Conservation (phyloP, 2,888 invertebrate species). For the Chymomyza caudatula region DNA sequence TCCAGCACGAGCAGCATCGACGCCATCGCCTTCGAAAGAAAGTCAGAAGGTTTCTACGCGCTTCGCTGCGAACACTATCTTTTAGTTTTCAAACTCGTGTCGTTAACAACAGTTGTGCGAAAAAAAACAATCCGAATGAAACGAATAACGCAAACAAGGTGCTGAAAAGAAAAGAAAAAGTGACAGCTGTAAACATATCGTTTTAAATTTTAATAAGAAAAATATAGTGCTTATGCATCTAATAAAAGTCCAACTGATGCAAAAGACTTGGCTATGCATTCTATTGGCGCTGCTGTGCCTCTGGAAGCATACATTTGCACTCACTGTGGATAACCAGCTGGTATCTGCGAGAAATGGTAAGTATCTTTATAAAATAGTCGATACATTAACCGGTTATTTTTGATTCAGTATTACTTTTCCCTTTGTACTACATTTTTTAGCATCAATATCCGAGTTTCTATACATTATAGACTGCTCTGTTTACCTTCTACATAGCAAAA, state of each 20-base stretch:
- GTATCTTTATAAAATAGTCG: slow-evolving; percentile 24
- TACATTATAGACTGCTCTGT: too few species aligned
- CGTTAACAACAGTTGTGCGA: slow-evolving; percentile 48
- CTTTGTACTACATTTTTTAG: too few species aligned
- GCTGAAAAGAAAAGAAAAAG: slow-evolving; percentile 41
- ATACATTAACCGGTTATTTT: neutral
- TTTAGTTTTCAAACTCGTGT: slow-evolving; percentile 56
- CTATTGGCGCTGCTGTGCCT: slow-evolving; percentile 37
- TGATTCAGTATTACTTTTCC: too few species aligned
- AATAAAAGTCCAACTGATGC: neutral
- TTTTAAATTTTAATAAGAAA: slow-evolving; percentile 21
- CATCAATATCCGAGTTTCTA: too few species aligned
- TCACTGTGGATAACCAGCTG: slow-evolving; percentile 77
- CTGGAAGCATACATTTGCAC: slow-evolving; percentile 37
- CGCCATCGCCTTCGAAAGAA: slow-evolving; percentile 7
- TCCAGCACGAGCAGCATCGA: slow-evolving; percentile 31
- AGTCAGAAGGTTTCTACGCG: slow-evolving; percentile 61
- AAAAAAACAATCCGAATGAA: slow-evolving; percentile 17
- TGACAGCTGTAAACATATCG: slow-evolving; percentile 15
- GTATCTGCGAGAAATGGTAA: slow-evolving; percentile 77
- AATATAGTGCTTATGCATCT: slow-evolving; percentile 19
- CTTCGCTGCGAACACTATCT: slow-evolving; percentile 16
- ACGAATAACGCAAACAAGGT: slow-evolving; percentile 20
- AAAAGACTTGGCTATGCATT: slow-evolving; percentile 4
- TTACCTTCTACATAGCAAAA: too few species aligned